Evolutionary conservation across 2,888 invertebrate genomes (phyloP), one percentile per base, ranked within the genome.

Genomic region (Polylopha cassiicola): DNA sequence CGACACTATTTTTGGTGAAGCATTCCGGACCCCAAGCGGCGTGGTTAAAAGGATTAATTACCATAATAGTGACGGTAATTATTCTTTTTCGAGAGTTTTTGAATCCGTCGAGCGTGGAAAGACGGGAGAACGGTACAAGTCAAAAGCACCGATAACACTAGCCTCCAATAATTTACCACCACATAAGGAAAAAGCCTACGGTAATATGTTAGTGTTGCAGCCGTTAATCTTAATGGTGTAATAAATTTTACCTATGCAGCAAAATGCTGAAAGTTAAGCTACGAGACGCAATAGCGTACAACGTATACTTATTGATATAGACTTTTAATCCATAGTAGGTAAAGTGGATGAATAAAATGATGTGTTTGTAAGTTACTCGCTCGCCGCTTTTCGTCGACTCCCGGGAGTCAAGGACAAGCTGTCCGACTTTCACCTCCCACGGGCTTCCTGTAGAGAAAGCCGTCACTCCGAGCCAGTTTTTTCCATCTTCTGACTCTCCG

Each of bases 341-440:
- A n/a, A n/a, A n/a, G n/a, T n/a, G n/a, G n/a, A n/a, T n/a, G n/a
- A n/a, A n/a, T n/a, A n/a, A n/a, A n/a, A n/a, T n/a, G n/a, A n/a
- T n/a, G n/a, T n/a, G n/a, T n/a, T n/a, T n/a, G 16, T 30, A 13
- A 29, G 20, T 30, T 24, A 21, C 8, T 26, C 64, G 59, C 59
- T 49, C 34, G 42, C 38, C 54, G 61, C 58, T 61, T 54, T 51
- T 62, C 51, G 61, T 65, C 58, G 65, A 62, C 55, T 55, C 52
- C 56, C 59, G 65, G 59, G 60, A 50, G 58, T 68, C 78, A 78
- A 78, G 78, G 78, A 73, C 76, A 72, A 58, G 54, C 39, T 45
- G 55, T 46, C 61, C 47, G 60, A 74, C 82, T 81, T 81, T 81
- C 82, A 78, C 81, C 77, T 67, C 71, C 65, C 69, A 69, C 72